Evolutionary conservation across 2,888 invertebrate genomes (phyloP).

Genomic region (Dorcus hopei): DNA sequence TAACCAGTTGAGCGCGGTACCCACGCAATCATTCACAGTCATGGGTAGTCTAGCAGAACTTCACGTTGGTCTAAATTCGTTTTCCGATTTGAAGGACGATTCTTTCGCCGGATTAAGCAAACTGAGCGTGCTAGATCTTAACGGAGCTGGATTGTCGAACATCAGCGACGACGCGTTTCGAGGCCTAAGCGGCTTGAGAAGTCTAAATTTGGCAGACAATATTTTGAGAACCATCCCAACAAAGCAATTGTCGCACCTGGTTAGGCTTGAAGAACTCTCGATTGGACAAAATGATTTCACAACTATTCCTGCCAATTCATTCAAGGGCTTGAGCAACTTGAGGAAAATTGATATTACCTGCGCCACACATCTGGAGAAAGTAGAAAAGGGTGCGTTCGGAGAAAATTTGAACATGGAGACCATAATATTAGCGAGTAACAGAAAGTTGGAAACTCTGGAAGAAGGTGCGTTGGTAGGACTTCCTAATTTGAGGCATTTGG

Average conservation of each 20-base stretch:
- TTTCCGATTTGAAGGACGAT: constrained; percentile 71
- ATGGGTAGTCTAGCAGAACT: constrained; percentile 78
- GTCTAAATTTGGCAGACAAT: constrained; percentile 77
- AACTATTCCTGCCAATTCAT: constrained; percentile 67
- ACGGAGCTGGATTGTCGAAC: constrained; percentile 76
- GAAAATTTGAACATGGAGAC: constrained; percentile 80
- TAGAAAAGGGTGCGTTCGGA: constrained; percentile 75
- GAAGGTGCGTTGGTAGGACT: constrained; percentile 75
- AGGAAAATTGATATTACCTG: constrained; percentile 76
- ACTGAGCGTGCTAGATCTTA: constrained; percentile 72
- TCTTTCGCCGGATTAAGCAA: constrained; percentile 75
- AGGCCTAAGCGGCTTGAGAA: constrained; percentile 72
- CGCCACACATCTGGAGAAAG: constrained; percentile 66
- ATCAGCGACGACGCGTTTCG: constrained; percentile 74
- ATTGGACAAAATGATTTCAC: constrained; percentile 82
- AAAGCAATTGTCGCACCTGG: constrained; percentile 65
- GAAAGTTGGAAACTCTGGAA: constrained; percentile 68
- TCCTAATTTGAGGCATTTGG: constrained; percentile 73
- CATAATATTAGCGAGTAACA: constrained; percentile 73
- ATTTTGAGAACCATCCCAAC: constrained; percentile 73
- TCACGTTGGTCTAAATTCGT: constrained; percentile 80
- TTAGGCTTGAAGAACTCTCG: constrained; percentile 73
- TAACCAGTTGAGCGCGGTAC: constrained; percentile 75
- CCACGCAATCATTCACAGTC: constrained; percentile 68
- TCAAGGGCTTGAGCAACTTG: constrained; percentile 74